Evolutionary conservation across 2,113 vertebrate genomes (phyloP).

Genomic region (Lates calcarifer): DNA sequence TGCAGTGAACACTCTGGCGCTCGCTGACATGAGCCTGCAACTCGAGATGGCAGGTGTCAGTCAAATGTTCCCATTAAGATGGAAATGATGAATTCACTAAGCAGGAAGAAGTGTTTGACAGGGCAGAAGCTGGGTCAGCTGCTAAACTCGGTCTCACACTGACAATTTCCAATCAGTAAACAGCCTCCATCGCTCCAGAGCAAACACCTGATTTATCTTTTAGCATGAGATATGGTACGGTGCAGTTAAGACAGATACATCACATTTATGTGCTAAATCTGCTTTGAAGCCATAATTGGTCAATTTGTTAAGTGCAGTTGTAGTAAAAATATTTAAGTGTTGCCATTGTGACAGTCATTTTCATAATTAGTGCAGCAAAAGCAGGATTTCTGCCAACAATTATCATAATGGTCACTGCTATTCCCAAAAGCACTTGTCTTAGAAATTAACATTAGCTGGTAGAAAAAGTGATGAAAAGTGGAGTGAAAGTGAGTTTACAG

Average conservation of each 20-base stretch:
- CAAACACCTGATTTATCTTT: conserved; percentile 9
- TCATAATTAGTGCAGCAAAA: conserved; percentile 52
- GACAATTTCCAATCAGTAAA: conserved; percentile 46
- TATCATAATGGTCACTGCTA: conserved; percentile 34
- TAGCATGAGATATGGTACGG: not conserved
- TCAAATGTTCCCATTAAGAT: conserved; percentile 61
- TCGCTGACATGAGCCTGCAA: conserved; percentile 26
- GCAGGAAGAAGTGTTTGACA: conserved; percentile 26
- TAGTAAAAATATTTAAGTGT: conserved; percentile 13
- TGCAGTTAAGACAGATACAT: not conserved
- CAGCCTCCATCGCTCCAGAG: not conserved
- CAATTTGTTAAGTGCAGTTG: conserved; percentile 48
- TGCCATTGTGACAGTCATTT: conserved; percentile 23
- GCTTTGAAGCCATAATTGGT: conserved; percentile 39
- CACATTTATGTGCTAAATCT: conserved; percentile 9
- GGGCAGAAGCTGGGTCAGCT: not conserved
- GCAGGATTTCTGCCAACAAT: conserved; percentile 19
- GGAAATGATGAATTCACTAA: conserved; percentile 37
- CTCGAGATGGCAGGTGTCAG: conserved; percentile 59
- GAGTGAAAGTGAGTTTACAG: conserved; percentile 14
- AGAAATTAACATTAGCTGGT: conserved; percentile 11
- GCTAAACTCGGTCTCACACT: not conserved
- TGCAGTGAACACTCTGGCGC: not conserved
- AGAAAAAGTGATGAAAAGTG: conserved; percentile 15
- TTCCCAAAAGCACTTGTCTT: conserved; percentile 9